Evolutionary conservation across 2,888 invertebrate species (phyloP).

Genomic region (Labia minor): DNA sequence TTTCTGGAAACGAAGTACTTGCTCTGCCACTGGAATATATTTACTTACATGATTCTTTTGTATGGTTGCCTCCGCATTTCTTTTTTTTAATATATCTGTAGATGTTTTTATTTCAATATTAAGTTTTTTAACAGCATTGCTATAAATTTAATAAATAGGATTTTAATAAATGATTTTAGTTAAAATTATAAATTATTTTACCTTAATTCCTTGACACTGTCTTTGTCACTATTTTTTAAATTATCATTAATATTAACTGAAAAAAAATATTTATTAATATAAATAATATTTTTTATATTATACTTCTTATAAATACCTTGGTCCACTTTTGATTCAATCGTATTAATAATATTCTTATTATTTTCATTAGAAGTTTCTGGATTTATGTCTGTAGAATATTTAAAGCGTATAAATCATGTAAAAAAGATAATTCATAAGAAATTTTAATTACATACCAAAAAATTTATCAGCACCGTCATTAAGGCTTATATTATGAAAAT

Average conservation of each 20-base stretch:
- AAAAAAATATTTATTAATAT: too few relatives aligned
- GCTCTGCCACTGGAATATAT: background rate
- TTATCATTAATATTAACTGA: too few relatives aligned
- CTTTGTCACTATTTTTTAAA: too few relatives aligned
- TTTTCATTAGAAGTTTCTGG: background rate
- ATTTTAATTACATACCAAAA: background rate
- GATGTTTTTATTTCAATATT: background rate
- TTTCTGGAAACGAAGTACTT: background rate
- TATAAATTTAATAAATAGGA: background rate
- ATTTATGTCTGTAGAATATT: background rate
- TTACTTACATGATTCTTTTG: background rate
- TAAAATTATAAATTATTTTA: too few relatives aligned
- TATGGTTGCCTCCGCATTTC: background rate
- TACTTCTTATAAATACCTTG: too few relatives aligned
- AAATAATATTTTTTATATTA: too few relatives aligned
- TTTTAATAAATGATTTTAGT: too few relatives aligned
- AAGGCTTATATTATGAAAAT: background rate
- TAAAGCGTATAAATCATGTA: background rate
- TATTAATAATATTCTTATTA: background rate
- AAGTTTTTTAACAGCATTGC: background rate
- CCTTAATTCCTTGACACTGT: too few relatives aligned
- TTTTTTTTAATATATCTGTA: background rate
- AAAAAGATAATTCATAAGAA: too few relatives aligned
- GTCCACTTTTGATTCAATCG: background rate
- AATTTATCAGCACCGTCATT: conserved; percentile 6